Conservation (phyloP, 37 sponge, comb jelly and placozoan species). For the Cliona cf. orientalis region DNA sequence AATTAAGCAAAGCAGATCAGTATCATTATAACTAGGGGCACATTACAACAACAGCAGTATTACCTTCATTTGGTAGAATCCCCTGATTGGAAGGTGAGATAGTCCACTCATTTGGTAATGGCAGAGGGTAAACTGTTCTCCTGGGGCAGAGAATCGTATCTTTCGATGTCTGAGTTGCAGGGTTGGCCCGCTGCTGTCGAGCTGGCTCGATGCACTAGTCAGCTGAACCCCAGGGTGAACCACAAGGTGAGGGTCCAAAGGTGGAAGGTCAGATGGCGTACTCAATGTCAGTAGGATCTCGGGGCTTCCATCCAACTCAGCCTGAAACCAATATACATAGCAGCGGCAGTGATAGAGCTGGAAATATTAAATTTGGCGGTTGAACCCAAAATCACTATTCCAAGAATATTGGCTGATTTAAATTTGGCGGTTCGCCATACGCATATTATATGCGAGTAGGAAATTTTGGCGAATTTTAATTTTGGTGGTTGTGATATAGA, state of each 20-base stretch:
- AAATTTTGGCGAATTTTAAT: no score
- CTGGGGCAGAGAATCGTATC: conserved; percentile 80
- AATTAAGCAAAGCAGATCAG: neutral
- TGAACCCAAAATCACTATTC: no score
- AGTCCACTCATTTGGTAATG: conserved; percentile 58
- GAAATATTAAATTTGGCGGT: no score
- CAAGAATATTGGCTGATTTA: no score
- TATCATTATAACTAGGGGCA: neutral
- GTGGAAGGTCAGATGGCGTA: conserved; percentile 59
- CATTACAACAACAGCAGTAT: neutral
- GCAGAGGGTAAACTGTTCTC: conserved; percentile 75
- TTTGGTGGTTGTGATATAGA: neutral
- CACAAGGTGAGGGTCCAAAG: conserved; percentile 66
- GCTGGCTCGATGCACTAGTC: conserved; percentile 31
- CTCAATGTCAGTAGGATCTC: conserved; percentile 75
- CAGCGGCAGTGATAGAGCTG: neutral
- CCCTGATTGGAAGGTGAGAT: conserved; percentile 74
- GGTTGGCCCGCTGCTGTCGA: neutral
- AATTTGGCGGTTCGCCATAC: no score
- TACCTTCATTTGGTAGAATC: conserved; percentile 96
- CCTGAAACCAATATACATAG: conserved; percentile 32
- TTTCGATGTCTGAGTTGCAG: conserved; percentile 64
- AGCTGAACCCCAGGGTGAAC: conserved; percentile 84
- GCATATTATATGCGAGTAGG: no score
- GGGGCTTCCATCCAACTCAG: conserved; percentile 87